Conservation (phyloP, 2,113 vertebrate species). For the Ameiurus melas region DNA sequence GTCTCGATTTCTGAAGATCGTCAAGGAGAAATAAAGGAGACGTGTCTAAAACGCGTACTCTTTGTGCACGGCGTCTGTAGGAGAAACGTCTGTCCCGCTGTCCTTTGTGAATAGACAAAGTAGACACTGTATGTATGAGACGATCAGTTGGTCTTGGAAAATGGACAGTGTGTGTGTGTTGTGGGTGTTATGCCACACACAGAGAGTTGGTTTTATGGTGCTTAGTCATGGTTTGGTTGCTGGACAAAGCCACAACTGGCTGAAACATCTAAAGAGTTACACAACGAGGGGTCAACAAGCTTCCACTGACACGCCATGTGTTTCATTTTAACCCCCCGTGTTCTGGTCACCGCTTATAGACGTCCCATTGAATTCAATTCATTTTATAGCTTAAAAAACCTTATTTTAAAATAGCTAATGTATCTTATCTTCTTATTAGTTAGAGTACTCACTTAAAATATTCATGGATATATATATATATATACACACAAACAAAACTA, state of each 20-base stretch:
- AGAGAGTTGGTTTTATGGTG: conserved; percentile 57
- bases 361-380: neutral
- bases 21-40: conserved; percentile 36
- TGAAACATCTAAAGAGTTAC: conserved; percentile 15
- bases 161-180: neutral
- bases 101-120: conserved; percentile 14
- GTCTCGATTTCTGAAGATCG: conserved; percentile 2
- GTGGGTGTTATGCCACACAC: conserved; percentile 10
- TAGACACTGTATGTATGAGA: conserved; percentile 8
- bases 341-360: neutral
- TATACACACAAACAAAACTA: neutral
- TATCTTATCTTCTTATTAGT: too few relatives aligned
- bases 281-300: neutral
- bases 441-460: neutral
- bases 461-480: neutral
- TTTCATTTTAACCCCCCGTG: neutral
- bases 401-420: neutral
- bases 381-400: neutral
- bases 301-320: conserved; percentile 52
- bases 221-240: conserved; percentile 61
- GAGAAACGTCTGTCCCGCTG: neutral
- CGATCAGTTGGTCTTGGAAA: conserved; percentile 15
- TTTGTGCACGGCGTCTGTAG: neutral
- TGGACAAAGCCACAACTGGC: conserved; percentile 24
- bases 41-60: neutral